Evolutionary conservation across 2,888 invertebrate species (phyloP).

Genomic region (Hyles lineata): DNA sequence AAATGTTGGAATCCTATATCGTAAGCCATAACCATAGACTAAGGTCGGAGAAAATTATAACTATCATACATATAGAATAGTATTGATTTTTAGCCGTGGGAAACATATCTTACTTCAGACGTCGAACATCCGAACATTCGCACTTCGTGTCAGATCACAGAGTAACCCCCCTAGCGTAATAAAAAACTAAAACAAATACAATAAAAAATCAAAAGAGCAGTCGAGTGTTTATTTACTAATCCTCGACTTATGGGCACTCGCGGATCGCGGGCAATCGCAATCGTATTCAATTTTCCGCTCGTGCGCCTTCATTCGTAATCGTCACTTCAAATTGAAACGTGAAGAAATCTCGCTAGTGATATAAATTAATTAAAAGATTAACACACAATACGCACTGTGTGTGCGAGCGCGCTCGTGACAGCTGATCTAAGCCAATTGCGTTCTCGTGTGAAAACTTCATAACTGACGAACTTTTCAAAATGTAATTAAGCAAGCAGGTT

Average conservation of each 20-base stretch:
- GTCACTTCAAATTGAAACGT: slow-evolving; percentile 61
- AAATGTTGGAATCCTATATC: too few relatives aligned
- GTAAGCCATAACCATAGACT: too few relatives aligned
- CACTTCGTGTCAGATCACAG: too few relatives aligned
- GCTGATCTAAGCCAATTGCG: slow-evolving; percentile 24
- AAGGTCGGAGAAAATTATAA: too few relatives aligned
- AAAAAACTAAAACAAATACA: slow-evolving; percentile 29
- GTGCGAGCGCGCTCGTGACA: slow-evolving; percentile 16
- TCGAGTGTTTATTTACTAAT: slow-evolving; percentile 51
- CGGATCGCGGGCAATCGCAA: slow-evolving; percentile 66
- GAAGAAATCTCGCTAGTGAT: slow-evolving; percentile 53
- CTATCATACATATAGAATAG: too few relatives aligned
- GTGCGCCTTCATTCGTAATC: slow-evolving; percentile 68
- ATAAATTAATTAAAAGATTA: slow-evolving; percentile 56
- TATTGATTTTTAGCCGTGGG: too few relatives aligned
- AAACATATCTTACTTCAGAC: too few relatives aligned
- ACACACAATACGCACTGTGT: slow-evolving; percentile 24
- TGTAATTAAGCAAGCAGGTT: not conserved
- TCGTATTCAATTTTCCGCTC: slow-evolving; percentile 80
- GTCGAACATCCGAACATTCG: too few relatives aligned
- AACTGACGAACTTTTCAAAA: not conserved
- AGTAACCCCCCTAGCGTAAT: too few relatives aligned
- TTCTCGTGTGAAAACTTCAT: slow-evolving; percentile 23
- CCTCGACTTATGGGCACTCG: slow-evolving; percentile 59
- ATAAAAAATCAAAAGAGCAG: slow-evolving; percentile 33